Base-by-base conservation (phyloP, 2,113 vertebrate genomes). In the Planiliza haematocheilus region DNA sequence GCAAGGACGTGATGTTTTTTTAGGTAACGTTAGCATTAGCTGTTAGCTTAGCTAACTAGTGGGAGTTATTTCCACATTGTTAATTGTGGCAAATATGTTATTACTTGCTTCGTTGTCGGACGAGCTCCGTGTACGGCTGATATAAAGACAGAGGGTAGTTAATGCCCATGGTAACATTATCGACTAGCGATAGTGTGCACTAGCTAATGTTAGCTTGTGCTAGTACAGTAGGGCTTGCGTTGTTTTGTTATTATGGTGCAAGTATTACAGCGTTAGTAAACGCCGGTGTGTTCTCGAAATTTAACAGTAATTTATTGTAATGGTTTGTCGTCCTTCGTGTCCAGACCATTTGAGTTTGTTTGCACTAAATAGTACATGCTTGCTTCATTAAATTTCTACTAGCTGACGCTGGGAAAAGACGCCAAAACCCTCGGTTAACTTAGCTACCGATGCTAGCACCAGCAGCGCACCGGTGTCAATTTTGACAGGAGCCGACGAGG, bases 1-100 rank as follows among this genome's bases (percentile, higher is more conserved):
- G 91, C 88, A 89, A 92, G 91, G 91, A 93, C 91, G 90, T 86
- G 90, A 91, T 92, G 91, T 91, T 91, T 92, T 91, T 88, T 92
- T 86, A 83, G 88, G 88, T 77, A 87, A 81, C 73, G 88, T 78
- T 92, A 92, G 88, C 89, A 6, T 7, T 85, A 90, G 84, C 86
- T 61, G 51, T 74, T 90, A 91, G 86, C 87, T 51, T 70, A 5
- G 86, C 73, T 88, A 77, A 86, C 65, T 39, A 70, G 7, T 66
- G 53, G 62, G 67, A 75, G 79, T 85, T 83, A 45, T 66, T 74
- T 48, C 17, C 38, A 20, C 16, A 34, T 70, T 20, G 10, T 13
- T 46, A 7, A 2, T 51, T 12, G 9, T 12, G 17, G 2, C 8
- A 21, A 38, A 48, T 56, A 0, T 39, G 1, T 7, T 36, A 0